A percentile compares a stretch with the other conserved stretches of the same genome.
phyloP scores from a whole-genome alignment of 2,888 invertebrate species.

The Eupithecia abbreviata region DNA sequence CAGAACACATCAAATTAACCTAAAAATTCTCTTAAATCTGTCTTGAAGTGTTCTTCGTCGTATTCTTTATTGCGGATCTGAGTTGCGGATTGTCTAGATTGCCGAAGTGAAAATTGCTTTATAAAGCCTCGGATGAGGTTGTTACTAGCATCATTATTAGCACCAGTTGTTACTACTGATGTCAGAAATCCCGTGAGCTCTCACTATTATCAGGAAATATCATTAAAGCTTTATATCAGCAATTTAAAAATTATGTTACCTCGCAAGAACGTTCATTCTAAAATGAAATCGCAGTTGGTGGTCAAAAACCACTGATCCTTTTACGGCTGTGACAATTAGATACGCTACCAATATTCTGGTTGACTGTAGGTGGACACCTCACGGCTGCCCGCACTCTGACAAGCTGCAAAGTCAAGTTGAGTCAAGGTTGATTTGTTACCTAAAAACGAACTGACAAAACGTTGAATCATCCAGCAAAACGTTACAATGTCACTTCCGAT shows the following conservation, averaged over 20 bases:
- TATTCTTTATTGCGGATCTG: neutral
- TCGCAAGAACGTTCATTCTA: neutral
- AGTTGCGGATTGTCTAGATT: neutral
- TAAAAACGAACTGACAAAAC: conserved; percentile 39
- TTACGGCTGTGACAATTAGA: neutral
- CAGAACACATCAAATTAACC: neutral
- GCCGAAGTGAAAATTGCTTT: neutral
- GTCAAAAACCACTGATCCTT: neutral
- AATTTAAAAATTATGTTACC: neutral
- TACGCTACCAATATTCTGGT: conserved; percentile 10
- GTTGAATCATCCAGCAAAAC: conserved; percentile 49
- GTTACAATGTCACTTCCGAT: conserved; percentile 51
- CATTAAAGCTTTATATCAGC: neutral
- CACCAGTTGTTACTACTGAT: neutral
- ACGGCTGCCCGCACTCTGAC: conserved; percentile 29
- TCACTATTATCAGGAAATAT: neutral
- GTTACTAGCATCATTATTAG: neutral
- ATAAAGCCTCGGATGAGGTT: neutral
- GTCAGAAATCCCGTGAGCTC: neutral
- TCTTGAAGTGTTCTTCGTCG: neutral
- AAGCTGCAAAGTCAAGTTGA: conserved; percentile 40
- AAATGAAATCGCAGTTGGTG: neutral
- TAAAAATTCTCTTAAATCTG: neutral
- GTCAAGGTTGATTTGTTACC: conserved; percentile 48
- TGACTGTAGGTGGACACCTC: conserved; percentile 37